Conservation (phyloP, 1,140 invertebrate genomes). For the Scaptomyza graminum region DNA sequence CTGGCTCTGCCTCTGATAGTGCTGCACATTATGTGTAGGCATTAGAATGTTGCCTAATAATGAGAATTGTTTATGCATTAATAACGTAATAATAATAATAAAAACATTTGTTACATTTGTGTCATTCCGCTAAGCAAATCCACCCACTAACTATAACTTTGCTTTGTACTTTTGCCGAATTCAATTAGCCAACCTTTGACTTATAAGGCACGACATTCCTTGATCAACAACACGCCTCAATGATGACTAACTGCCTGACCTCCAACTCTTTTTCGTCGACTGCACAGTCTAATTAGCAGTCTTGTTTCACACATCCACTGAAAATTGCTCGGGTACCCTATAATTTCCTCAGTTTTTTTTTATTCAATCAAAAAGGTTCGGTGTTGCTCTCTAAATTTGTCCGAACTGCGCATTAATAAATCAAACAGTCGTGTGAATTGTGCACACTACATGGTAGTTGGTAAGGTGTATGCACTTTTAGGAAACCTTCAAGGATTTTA, state of each 20-base stretch:
- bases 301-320: slow-evolving; percentile 74
- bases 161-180: slow-evolving; percentile 57
- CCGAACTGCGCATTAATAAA: slow-evolving; percentile 69
- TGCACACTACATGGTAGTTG: slow-evolving; percentile 43
- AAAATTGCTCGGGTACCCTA: slow-evolving; percentile 66
- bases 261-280: slow-evolving; percentile 12
- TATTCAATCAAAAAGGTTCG: slow-evolving; percentile 68
- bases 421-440: slow-evolving; percentile 79
- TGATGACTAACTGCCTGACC: slow-evolving; percentile 21
- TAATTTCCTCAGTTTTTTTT: slow-evolving; percentile 64
- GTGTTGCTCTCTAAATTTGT: slow-evolving; percentile 38
- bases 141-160: slow-evolving; percentile 36
- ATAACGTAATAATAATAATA: slow-evolving; percentile 37
- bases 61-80: slow-evolving; percentile 69
- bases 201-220: slow-evolving; percentile 61
- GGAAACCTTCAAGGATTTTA: neutral
- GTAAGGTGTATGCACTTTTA: slow-evolving; percentile 29
- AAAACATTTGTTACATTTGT: slow-evolving; percentile 29
- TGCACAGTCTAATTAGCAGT: slow-evolving; percentile 59
- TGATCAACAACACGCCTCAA: slow-evolving; percentile 63
- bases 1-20: slow-evolving; percentile 83
- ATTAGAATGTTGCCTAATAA: slow-evolving; percentile 81
- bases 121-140: slow-evolving; percentile 38
- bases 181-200: slow-evolving; percentile 63
- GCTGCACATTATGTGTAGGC: slow-evolving; percentile 81